A percentile compares a stretch with the other conserved stretches of the same genome.
Evolutionary conservation across 1,140 invertebrate genomes (phyloP).

Genomic region (Formica selysi): DNA sequence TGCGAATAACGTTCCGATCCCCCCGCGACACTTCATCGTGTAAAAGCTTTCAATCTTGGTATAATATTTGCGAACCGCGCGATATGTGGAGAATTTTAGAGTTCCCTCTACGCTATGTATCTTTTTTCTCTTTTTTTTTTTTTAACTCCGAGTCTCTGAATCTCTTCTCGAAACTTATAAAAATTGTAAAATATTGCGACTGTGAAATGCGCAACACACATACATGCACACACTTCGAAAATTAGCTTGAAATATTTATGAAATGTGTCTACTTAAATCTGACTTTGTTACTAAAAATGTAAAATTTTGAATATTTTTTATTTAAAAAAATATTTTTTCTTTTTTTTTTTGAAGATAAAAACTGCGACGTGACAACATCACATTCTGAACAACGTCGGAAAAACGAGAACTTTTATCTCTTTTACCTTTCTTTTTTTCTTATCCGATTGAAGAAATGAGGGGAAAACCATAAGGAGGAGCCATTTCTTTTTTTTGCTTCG

Average conservation of each 20-base stretch:
- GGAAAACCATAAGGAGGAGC: not conserved
- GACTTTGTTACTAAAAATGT: no score
- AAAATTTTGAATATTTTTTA: not conserved
- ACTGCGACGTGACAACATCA: not conserved
- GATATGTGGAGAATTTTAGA: not conserved
- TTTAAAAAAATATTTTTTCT: no score
- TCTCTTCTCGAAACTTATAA: no score
- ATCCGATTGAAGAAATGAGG: slow-evolving; percentile 7
- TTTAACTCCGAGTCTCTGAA: no score
- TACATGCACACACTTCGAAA: no score
- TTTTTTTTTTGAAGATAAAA: not conserved
- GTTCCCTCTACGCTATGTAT: no score
- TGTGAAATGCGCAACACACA: no score
- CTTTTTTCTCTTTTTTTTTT: no score
- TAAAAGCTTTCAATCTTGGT: slow-evolving; percentile 51
- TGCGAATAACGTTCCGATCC: slow-evolving; percentile 18
- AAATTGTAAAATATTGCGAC: no score
- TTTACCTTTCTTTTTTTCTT: slow-evolving; percentile 12
- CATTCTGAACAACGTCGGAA: not conserved
- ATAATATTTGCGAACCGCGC: slow-evolving; percentile 4
- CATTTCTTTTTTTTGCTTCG: slow-evolving; percentile 10
- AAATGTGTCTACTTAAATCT: no score
- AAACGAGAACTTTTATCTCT: slow-evolving; percentile 14
- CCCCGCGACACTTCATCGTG: slow-evolving; percentile 7
- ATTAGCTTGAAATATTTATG: no score